A percentile compares a stretch with the other conserved stretches of the same genome.
phyloP scores from a whole-genome alignment of 2,113 vertebrate species.

The Brachirus orientalis region DNA sequence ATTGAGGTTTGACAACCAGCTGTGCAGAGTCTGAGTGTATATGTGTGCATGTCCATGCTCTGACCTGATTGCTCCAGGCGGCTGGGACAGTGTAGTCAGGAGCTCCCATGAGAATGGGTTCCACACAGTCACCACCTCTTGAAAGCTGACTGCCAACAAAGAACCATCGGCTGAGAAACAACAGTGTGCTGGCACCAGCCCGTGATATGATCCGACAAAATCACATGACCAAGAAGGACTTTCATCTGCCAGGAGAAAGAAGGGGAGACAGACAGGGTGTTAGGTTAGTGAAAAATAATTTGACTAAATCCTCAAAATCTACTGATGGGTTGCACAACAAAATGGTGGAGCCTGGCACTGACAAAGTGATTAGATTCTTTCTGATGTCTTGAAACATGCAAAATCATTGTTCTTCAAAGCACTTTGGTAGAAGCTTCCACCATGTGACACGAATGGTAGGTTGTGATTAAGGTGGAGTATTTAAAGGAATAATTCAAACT shows the following conservation, averaged over 20 bases:
- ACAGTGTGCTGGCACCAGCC: constrained; percentile 87
- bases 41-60: not conserved
- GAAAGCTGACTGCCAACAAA: constrained; percentile 90
- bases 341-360: constrained; percentile 12
- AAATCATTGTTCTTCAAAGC: not conserved
- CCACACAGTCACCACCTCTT: constrained; percentile 92
- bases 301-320: not conserved
- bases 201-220: constrained; percentile 92
- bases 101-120: constrained; percentile 91
- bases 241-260: constrained; percentile 68
- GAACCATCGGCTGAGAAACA: constrained; percentile 95
- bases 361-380: not conserved
- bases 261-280: not conserved
- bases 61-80: constrained; percentile 90
- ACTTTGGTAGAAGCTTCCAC: no score
- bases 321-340: not conserved
- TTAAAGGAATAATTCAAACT: no score
- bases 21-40: no score
- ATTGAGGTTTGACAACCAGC: no score
- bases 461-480: no score
- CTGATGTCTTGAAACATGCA: not conserved
- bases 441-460: not conserved
- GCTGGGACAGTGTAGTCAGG: constrained; percentile 91
- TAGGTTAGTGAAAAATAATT: constrained; percentile 27
- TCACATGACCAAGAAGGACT: constrained; percentile 93